Conservation (phyloP, 2,113 vertebrate species). For the Dipodomys ordii region DNA sequence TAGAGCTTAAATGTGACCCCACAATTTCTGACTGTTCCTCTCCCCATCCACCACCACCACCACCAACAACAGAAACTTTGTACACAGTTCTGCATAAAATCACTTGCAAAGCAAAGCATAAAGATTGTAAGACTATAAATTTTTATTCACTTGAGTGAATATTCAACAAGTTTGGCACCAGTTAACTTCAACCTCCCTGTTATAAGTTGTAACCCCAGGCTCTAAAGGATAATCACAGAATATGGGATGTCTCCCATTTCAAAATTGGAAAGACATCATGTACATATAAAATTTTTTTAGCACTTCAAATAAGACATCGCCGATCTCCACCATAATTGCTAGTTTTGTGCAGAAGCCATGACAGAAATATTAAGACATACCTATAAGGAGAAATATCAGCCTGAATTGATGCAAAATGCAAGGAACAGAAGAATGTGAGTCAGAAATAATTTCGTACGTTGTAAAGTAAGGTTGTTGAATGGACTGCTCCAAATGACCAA, state of each 20-base stretch:
- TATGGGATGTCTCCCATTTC: background rate
- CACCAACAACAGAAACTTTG: background rate
- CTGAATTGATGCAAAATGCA: background rate
- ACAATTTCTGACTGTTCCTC: background rate
- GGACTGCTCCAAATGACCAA: background rate
- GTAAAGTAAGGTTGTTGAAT: background rate
- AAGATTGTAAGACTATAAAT: background rate
- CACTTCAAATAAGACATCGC: background rate
- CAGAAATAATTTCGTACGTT: background rate
- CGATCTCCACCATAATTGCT: background rate
- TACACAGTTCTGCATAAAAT: background rate
- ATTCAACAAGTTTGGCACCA: background rate
- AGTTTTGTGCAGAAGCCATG: background rate
- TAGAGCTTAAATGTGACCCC: background rate
- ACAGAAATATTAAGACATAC: background rate
- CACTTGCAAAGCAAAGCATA: background rate
- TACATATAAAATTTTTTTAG: too few species aligned
- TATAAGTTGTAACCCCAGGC: accelerated
- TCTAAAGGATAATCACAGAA: background rate
- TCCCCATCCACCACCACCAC: background rate
- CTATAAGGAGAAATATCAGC: background rate
- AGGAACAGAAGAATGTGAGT: background rate
- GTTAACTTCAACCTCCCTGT: background rate
- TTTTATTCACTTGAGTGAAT: background rate
- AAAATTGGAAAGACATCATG: background rate